Conservation (phyloP, 2,113 vertebrate genomes). For the Rallus limicola region DNA sequence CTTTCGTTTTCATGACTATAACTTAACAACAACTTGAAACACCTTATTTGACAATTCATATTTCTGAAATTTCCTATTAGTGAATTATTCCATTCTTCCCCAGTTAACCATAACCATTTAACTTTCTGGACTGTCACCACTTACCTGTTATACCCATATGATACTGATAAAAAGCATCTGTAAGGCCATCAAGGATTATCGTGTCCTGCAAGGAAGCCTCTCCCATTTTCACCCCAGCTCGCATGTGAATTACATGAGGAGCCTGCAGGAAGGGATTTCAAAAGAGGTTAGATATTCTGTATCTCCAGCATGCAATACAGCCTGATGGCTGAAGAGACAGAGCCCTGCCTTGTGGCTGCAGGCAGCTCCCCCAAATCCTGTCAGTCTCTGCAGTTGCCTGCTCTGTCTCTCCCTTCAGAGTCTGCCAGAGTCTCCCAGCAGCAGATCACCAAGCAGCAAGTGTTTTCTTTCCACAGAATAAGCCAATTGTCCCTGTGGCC, state of each 20-base stretch:
- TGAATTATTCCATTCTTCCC: neutral
- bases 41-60: neutral
- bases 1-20: neutral
- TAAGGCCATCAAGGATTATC: slow-evolving; percentile 89
- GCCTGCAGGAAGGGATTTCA: slow-evolving; percentile 71
- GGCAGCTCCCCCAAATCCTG: neutral
- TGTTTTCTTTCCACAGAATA: neutral
- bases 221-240: slow-evolving; percentile 89
- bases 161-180: slow-evolving; percentile 89
- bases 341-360: neutral
- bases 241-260: slow-evolving; percentile 89
- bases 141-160: slow-evolving; percentile 97
- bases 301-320: neutral
- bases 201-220: slow-evolving; percentile 86
- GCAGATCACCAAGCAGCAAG: neutral
- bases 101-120: neutral
- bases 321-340: neutral
- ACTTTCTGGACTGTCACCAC: neutral
- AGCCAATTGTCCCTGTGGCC: neutral
- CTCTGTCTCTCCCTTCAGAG: neutral
- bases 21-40: neutral
- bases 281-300: neutral
- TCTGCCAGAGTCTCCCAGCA: neutral
- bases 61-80: neutral
- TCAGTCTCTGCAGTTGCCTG: accelerated